Base-by-base conservation (phyloP, 2,113 vertebrate species). In the Nesoenas mayeri region DNA sequence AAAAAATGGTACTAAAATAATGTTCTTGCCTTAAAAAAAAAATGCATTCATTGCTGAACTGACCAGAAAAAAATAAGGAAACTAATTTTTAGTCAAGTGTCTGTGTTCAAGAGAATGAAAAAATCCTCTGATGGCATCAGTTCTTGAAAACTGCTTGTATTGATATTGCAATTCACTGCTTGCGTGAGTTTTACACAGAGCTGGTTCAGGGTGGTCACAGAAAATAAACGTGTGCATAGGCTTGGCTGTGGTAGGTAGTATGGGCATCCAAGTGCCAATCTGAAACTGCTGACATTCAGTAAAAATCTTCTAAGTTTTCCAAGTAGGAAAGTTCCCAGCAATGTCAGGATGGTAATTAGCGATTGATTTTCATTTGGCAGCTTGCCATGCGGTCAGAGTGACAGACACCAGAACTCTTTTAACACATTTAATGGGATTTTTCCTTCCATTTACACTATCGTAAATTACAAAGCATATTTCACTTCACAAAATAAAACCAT, bases 401-500 rank as follows among this genome's bases (percentile, higher is more conserved):
- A 97, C 79, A 97, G 96, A 97, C 97, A 93, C 93, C 92, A 97
- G 92, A 96, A 96, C 95, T 96, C 80, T 97, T 47, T 95, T 93
- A 97, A 98, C 97, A 98, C 96, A 97, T 97, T 98, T 98, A 98
- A 98, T 98, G 96, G 91, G 89, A 92, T 97, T 97, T 95, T 96
- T 96, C 94, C 96, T 98, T 98, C 97, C 97, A 97, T 98, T 97
- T 97, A 98, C 97, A 98, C 96, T 84, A 97, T 97, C 97, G 98
- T 98, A 98, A 98, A 97, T 98, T 98, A 98, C 98, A 98, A 98
- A 98, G 98, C 97, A 97, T 98, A 93, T 95, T 97, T 97, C 97
- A 98, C 98, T 98, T 98, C 98, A 98, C 98, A 98, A 98, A 98
- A 98, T 98, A 98, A 98, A 98, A 98, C 97, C 96, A 98, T 98